phyloP scores from a whole-genome alignment of 2,797 vertebrate genomes.

The Zonotrichia albicollis region DNA sequence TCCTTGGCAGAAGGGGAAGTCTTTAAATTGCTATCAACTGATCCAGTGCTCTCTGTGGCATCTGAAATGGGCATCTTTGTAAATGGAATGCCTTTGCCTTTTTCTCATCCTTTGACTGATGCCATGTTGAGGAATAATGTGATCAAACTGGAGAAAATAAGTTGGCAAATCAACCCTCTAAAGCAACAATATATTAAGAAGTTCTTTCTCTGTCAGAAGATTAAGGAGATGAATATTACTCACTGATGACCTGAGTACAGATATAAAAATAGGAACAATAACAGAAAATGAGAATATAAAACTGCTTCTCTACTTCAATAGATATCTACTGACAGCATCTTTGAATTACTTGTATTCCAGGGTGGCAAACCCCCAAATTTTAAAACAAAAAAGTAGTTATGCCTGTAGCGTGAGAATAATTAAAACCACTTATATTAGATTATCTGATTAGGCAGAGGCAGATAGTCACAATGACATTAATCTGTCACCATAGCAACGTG shows the following conservation, averaged over 20 bases:
- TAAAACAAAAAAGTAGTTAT: constrained; percentile 27
- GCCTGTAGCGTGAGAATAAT: constrained; percentile 37
- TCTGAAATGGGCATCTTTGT: not conserved
- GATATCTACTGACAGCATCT: not conserved
- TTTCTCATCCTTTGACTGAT: not conserved
- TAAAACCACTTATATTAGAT: constrained; percentile 44
- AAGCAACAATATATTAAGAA: not conserved
- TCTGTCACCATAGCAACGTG: constrained; percentile 68
- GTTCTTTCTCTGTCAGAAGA: not conserved
- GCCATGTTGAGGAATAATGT: not conserved
- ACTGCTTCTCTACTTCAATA: not conserved
- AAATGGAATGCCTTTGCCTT: not conserved
- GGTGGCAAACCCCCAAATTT: not conserved
- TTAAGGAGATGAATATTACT: constrained; percentile 4
- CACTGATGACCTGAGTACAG: not conserved
- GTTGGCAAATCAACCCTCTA: not conserved
- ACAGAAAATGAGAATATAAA: not conserved
- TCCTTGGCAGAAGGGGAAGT: not conserved
- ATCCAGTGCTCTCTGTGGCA: not conserved
- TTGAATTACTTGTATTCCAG: not conserved
- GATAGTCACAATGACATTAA: constrained; percentile 33
- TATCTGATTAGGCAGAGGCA: constrained; percentile 49
- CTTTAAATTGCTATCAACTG: not conserved
- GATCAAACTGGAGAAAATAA: constrained; percentile 11
- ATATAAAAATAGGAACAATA: constrained; percentile 22